Evolutionary conservation across 2,113 vertebrate genomes (phyloP).

Genomic region (Saimiri boliviensis): DNA sequence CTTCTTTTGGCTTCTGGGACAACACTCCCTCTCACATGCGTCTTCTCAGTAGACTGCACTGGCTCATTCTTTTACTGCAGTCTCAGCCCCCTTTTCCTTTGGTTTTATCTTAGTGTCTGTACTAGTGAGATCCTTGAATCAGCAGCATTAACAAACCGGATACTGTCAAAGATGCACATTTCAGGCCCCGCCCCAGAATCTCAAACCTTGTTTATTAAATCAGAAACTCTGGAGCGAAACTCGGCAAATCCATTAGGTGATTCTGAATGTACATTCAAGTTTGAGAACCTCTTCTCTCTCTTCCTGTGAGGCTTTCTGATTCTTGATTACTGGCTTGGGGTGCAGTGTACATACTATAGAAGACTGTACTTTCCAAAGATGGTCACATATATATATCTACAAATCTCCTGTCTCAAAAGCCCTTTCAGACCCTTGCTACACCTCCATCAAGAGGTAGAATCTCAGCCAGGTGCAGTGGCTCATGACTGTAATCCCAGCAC

Average conservation of each 20-base stretch:
- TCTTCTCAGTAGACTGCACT: neutral
- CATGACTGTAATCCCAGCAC: too few species aligned
- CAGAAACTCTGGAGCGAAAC: neutral
- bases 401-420: neutral
- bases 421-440: neutral
- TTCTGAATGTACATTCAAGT: neutral
- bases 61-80: neutral
- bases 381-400: neutral
- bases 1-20: neutral
- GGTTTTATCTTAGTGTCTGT: neutral
- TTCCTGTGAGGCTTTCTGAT: neutral
- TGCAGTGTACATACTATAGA: neutral
- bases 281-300: neutral
- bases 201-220: neutral
- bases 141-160: neutral
- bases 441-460: neutral
- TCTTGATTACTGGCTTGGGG: neutral
- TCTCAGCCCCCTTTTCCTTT: neutral
- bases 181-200: neutral
- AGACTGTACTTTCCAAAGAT: neutral
- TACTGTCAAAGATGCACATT: neutral
- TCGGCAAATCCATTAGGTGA: neutral
- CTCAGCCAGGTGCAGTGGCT: too few species aligned
- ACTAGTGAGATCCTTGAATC: neutral
- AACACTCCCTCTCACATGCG: too few species aligned